Percentiles rank a stretch among this genome's conserved stretches.
Conservation (phyloP, 2,888 invertebrate species). For the Limnephilus auricula region DNA sequence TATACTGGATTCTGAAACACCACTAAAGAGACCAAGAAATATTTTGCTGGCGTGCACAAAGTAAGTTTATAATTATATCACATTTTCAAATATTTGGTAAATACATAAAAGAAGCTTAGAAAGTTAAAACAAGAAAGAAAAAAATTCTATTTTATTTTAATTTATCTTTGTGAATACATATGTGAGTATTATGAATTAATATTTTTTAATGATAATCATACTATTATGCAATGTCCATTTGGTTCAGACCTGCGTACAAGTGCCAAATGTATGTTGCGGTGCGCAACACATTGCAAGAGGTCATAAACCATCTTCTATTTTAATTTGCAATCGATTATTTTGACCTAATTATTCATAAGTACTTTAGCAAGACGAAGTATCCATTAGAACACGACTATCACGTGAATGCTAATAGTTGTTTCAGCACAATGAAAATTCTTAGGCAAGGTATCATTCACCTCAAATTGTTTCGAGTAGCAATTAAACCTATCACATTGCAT, state of each 20-base stretch:
- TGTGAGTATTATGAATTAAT: background rate
- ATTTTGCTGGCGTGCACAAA: no score
- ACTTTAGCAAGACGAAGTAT: background rate
- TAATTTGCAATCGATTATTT: background rate
- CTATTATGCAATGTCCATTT: background rate
- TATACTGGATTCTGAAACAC: no score
- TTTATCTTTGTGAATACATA: background rate
- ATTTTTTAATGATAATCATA: no score
- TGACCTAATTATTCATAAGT: background rate
- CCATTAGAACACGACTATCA: background rate
- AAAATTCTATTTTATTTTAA: no score
- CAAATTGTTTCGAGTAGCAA: background rate
- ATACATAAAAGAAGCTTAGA: no score
- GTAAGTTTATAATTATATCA: no score
- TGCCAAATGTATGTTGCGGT: background rate
- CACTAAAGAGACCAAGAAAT: no score
- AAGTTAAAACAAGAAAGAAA: no score
- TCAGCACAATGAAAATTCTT: background rate
- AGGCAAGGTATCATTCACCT: background rate
- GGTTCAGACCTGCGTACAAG: background rate
- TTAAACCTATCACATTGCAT: background rate
- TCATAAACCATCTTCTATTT: background rate
- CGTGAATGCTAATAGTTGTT: background rate
- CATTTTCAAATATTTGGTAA: no score
- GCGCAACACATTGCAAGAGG: background rate